These are phyloP conservation scores for Sinopyrophorus schimmeli DNA, from an alignment of 2,888 invertebrate species.

Conservation along the genomic window DNA sequence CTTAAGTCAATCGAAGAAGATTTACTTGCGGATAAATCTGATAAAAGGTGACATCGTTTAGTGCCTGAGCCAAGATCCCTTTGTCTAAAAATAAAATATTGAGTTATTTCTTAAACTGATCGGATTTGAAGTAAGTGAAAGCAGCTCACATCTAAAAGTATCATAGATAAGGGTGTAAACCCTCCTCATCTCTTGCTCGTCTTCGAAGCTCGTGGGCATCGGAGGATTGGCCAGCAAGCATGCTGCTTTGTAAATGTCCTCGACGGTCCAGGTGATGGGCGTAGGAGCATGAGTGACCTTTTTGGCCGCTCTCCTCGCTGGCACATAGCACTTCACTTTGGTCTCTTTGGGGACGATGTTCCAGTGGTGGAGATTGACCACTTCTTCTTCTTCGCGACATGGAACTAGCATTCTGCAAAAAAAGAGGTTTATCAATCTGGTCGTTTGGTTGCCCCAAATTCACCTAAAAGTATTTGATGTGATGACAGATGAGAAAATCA, in stretches of 20 bases:
- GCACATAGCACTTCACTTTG: constrained; percentile 35
- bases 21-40: constrained; percentile 60
- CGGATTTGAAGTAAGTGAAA: too few relatives aligned
- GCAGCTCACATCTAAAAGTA: constrained; percentile 71
- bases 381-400: constrained; percentile 39
- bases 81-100: constrained; percentile 62
- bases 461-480: constrained; percentile 9
- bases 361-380: constrained; percentile 48
- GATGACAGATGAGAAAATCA: constrained; percentile 19
- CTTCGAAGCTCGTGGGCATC: constrained; percentile 57
- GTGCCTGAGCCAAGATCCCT: constrained; percentile 66
- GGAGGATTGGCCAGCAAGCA: constrained; percentile 60
- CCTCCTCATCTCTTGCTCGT: constrained; percentile 74
- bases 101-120: background rate
- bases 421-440: too few relatives aligned
- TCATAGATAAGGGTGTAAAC: constrained; percentile 76
- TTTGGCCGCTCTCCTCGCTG: constrained; percentile 29
- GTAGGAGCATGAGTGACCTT: constrained; percentile 7
- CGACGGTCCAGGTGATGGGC: constrained; percentile 52
- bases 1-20: too few relatives aligned
- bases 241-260: constrained; percentile 62
- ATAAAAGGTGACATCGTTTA: constrained; percentile 67
- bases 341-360: constrained; percentile 45
- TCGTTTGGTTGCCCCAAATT: too few relatives aligned
- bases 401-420: constrained; percentile 36